Percentiles rank a stretch among this genome's conserved stretches.
Conservation (phyloP, 2,113 vertebrate species). For the Rissa tridactyla region DNA sequence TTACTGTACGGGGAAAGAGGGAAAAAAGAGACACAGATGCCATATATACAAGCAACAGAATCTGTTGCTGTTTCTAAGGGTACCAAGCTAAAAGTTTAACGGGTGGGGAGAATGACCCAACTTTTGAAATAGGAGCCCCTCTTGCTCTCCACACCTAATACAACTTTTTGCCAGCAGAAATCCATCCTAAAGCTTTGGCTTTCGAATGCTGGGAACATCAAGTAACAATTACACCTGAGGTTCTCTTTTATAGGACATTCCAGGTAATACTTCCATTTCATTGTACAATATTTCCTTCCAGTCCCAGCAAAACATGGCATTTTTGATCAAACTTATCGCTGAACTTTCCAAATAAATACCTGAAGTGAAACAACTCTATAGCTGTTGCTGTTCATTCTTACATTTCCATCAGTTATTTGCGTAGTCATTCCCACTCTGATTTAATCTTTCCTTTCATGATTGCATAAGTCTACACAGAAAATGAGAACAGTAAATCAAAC, state of each 20-base stretch:
- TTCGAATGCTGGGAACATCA: background rate
- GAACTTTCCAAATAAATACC: background rate
- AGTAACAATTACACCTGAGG: background rate
- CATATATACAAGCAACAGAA: background rate
- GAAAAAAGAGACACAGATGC: background rate
- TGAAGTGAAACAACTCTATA: background rate
- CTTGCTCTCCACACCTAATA: background rate
- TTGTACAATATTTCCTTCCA: background rate
- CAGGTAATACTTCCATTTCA: background rate
- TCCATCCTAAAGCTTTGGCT: background rate
- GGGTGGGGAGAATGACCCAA: background rate
- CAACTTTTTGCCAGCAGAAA: background rate
- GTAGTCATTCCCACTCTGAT: constrained; percentile 17
- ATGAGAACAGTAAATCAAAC: constrained; percentile 42
- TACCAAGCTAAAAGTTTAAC: background rate
- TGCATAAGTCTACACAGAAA: background rate
- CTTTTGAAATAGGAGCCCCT: background rate
- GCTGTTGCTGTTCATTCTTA: background rate
- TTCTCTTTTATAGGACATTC: background rate
- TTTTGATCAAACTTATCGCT: background rate
- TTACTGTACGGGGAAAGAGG: background rate
- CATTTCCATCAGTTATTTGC: background rate
- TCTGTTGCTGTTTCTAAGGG: background rate
- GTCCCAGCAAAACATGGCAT: background rate
- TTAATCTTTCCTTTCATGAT: constrained; percentile 8